These are phyloP conservation scores for Rhinogobio ventralis DNA, from an alignment of 2,797 vertebrate genomes.

Conservation along the genomic window DNA sequence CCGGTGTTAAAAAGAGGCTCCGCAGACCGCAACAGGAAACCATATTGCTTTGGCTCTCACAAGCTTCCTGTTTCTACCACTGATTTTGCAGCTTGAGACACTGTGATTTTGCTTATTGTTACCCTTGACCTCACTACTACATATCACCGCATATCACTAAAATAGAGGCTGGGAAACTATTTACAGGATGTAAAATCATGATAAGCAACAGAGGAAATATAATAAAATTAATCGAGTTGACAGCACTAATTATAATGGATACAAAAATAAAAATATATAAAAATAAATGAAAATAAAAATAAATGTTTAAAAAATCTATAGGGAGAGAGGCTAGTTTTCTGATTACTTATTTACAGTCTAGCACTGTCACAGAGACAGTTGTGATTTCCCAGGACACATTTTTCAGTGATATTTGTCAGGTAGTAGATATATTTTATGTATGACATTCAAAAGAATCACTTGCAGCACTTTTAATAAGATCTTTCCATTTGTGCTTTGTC, in stretches of 20 bases:
- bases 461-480: neutral
- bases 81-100: slow-evolving; percentile 46
- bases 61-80: slow-evolving; percentile 65
- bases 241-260: too few relatives aligned
- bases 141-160: neutral
- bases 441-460: neutral
- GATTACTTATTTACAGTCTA: neutral
- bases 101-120: slow-evolving; percentile 40
- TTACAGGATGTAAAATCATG: neutral
- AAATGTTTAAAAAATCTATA: too few relatives aligned
- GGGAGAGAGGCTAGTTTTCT: neutral
- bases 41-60: slow-evolving; percentile 52
- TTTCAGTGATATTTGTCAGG: neutral
- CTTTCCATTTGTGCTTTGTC: slow-evolving; percentile 13
- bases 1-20: slow-evolving; percentile 33
- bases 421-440: neutral
- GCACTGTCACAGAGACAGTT: neutral
- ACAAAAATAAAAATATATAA: too few relatives aligned
- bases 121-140: slow-evolving; percentile 18
- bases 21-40: slow-evolving; percentile 68
- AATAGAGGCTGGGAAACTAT: neutral
- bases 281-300: too few relatives aligned
- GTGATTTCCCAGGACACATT: neutral
- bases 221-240: too few relatives aligned
- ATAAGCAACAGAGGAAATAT: neutral